Conservation (phyloP, 2,888 invertebrate genomes). For the Aspidiotus rigidus region DNA sequence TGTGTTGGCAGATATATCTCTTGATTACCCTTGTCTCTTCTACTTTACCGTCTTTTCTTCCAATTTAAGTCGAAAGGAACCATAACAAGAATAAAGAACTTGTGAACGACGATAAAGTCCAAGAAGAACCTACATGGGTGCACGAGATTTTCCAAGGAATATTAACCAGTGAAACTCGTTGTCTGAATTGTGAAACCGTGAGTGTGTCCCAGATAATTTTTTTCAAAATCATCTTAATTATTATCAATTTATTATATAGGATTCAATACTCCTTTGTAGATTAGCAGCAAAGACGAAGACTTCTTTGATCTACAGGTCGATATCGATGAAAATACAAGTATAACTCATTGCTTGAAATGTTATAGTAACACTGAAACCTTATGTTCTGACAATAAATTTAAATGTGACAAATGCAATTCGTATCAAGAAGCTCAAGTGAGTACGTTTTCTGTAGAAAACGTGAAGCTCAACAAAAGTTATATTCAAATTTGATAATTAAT, state of each 20-base stretch:
- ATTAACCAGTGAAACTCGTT: constrained; percentile 95
- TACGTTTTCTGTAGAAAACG: background rate
- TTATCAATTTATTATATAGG: constrained; percentile 5
- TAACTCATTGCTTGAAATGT: constrained; percentile 93
- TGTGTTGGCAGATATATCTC: background rate
- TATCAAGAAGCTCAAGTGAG: constrained; percentile 91
- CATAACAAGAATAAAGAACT: constrained; percentile 48
- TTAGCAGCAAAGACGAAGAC: constrained; percentile 97
- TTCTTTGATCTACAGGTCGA: constrained; percentile 99
- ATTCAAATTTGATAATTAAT: background rate
- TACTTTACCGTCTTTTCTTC: constrained; percentile 2
- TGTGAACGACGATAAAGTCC: constrained; percentile 42
- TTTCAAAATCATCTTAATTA: background rate
- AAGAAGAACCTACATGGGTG: constrained; percentile 91
- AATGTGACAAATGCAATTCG: constrained; percentile 98
- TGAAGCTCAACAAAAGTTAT: too few species aligned
- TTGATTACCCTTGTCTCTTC: background rate
- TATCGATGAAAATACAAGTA: constrained; percentile 98
- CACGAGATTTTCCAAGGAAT: constrained; percentile 99
- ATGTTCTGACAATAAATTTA: constrained; percentile 98
- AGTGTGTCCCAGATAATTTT: background rate
- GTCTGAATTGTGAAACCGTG: constrained; percentile 98
- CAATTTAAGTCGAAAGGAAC: constrained; percentile 28
- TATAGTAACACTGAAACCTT: constrained; percentile 98
- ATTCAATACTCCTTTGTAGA: constrained; percentile 42